Base-by-base conservation (phyloP, 2,113 vertebrate species). In the Sprattus sprattus region DNA sequence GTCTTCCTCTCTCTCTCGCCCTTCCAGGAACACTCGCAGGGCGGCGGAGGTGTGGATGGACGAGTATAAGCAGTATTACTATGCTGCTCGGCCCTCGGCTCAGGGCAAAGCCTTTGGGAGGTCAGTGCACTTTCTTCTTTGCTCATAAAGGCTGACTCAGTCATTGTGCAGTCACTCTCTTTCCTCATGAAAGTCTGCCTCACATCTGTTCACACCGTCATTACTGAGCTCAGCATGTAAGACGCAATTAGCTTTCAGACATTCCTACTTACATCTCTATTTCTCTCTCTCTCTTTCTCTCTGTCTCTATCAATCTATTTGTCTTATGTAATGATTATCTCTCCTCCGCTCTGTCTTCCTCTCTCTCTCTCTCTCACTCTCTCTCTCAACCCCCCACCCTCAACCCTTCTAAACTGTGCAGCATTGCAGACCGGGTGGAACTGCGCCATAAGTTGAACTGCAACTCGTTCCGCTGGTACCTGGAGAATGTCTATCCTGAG, bases 31-130 rank as follows among this genome's bases (percentile, higher is more conserved):
- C 90, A 99, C 98, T 57, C 96, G 97, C 81, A 95, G 98, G 78
- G 98, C 98, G 0, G 98, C 98, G 0, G 98, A 99, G 91, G 98
- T 99, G 39, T 99, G 98, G 98, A 99, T 99, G 98, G 98, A 99
- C 46, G 98, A 99, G 0, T 99, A 97, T 91, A 99, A 99, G 86
- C 97, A 99, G 87, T 97, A 98, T 91, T 99, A 99, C 90, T 99
- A 99, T 0, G 96, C 98, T 25, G 98, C 98, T 0, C 93, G 98
- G 52, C 98, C 98, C 0, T 99, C 98, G 0, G 98, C 98, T 64
- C 96, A 99, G 16, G 98, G 98, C 28, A 99, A 99, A 87, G 94
- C 97, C 0, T 99, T 96, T 2, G 98, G 98, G 91, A 99, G 97
- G 98, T 99, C 92, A 88, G 96, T 83, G 6, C 64, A 1, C 11